Conservation (phyloP, 2,888 invertebrate genomes). For the Drosophila parthenogenetica region DNA sequence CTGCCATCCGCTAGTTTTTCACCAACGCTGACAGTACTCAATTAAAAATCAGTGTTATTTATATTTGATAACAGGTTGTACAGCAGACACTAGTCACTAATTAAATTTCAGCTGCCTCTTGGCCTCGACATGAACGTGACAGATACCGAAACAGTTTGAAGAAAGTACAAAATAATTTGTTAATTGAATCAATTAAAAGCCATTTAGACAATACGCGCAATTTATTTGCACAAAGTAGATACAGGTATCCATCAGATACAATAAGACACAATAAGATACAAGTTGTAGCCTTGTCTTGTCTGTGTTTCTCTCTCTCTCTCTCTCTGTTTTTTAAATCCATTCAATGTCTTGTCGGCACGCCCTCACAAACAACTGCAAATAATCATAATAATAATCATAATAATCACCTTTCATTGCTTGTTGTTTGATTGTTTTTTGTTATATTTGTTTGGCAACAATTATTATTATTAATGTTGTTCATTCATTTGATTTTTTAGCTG, state of each 20-base stretch:
- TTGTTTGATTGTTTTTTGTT: slow-evolving; percentile 45
- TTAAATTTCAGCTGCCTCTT: slow-evolving; percentile 56
- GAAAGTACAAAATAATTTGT: slow-evolving; percentile 20
- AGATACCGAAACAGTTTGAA: not conserved
- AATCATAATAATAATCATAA: slow-evolving; percentile 18
- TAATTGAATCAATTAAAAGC: slow-evolving; percentile 50
- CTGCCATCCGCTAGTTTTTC: not conserved
- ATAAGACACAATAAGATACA: slow-evolving; percentile 11
- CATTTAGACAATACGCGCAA: slow-evolving; percentile 31
- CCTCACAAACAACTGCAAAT: slow-evolving; percentile 47
- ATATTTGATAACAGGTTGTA: slow-evolving; percentile 27
- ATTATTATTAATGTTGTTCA: slow-evolving; percentile 47
- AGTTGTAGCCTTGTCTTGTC: slow-evolving; percentile 41
- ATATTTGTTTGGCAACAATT: slow-evolving; percentile 44
- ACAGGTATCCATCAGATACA: slow-evolving; percentile 43
- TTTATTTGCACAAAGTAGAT: slow-evolving; percentile 13
- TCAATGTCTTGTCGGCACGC: slow-evolving; percentile 77
- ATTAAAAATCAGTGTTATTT: slow-evolving; percentile 50
- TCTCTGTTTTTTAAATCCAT: slow-evolving; percentile 41
- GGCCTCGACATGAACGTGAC: slow-evolving; percentile 4
- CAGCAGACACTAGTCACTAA: slow-evolving; percentile 48
- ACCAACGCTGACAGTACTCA: slow-evolving; percentile 24
- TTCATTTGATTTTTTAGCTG: slow-evolving; percentile 30
- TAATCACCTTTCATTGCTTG: slow-evolving; percentile 54
- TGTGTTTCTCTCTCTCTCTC: slow-evolving; percentile 20